A percentile compares a stretch with the other conserved stretches of the same genome.
Conservation (phyloP, 2,797 vertebrate species). For the Microhierax caerulescens region DNA sequence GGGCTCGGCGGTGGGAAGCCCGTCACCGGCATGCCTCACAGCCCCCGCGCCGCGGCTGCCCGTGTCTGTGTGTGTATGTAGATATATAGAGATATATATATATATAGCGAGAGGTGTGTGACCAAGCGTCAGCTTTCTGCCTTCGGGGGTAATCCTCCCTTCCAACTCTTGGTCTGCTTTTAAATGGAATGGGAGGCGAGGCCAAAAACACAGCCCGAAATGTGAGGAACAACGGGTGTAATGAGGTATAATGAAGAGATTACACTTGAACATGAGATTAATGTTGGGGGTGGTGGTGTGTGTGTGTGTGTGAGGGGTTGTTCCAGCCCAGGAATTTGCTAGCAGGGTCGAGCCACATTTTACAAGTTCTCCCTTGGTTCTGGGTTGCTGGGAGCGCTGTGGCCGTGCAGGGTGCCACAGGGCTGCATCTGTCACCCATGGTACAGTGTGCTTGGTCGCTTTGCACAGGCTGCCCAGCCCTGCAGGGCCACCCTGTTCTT, state of each 20-base stretch:
- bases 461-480: background rate
- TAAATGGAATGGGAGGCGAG: background rate
- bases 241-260: background rate
- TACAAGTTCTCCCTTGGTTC: background rate
- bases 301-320: too few species aligned
- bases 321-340: background rate
- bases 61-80: too few species aligned
- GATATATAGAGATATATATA: too few species aligned
- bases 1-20: too few species aligned
- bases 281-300: fast-evolving
- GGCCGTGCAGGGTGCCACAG: too few species aligned
- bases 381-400: background rate
- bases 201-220: background rate
- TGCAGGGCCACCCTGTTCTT: background rate
- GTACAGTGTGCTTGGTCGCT: background rate
- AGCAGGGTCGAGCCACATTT: background rate
- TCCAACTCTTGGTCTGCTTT: background rate
- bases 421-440: background rate
- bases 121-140: too few species aligned
- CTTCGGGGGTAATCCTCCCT: too few species aligned
- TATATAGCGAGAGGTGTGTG: too few species aligned
- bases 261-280: background rate
- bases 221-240: fast-evolving
- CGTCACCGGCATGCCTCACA: too few species aligned
- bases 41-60: too few species aligned